Percentiles rank a stretch among this genome's conserved stretches.
These are phyloP conservation scores for Centropristis striata DNA, from an alignment of 2,113 vertebrate genomes.

Conservation along the genomic window DNA sequence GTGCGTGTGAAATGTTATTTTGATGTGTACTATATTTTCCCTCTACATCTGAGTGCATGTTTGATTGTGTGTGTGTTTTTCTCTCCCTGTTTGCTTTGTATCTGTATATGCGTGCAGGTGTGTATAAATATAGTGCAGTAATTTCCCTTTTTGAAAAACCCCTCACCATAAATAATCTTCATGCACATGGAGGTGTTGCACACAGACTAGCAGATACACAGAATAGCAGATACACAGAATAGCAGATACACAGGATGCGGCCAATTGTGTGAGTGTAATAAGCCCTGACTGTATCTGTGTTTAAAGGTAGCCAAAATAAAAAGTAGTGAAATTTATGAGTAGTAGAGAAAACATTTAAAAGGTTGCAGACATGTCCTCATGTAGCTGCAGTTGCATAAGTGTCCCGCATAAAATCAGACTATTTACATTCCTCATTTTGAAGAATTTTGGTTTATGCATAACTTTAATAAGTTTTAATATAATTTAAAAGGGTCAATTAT, in stretches of 20 bases:
- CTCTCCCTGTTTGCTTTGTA: not conserved
- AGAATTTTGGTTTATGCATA: not conserved
- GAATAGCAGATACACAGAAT: not conserved
- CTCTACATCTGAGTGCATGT: too few relatives aligned
- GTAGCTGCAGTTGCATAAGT: slow-evolving; percentile 1
- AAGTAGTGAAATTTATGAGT: not conserved
- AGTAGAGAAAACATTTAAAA: not conserved
- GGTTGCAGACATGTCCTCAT: too few relatives aligned
- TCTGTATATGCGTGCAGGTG: slow-evolving; percentile 3
- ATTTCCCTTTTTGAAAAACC: slow-evolving; percentile 28
- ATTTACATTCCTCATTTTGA: slow-evolving; percentile 5
- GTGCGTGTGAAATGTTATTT: slow-evolving; percentile 38
- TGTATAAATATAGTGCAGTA: not conserved
- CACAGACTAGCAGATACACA: too few relatives aligned
- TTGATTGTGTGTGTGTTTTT: not conserved
- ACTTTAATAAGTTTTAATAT: too few relatives aligned
- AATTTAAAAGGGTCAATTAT: too few relatives aligned
- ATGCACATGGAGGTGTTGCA: too few relatives aligned
- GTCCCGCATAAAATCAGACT: not conserved
- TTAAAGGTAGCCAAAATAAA: not conserved
- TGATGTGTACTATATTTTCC: slow-evolving; percentile 1
- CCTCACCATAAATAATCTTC: slow-evolving; percentile 28
- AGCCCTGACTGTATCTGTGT: not conserved
- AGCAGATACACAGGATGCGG: not conserved
- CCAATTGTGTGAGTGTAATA: slow-evolving; percentile 9